Conservation (phyloP, 2,113 vertebrate genomes). For the Speoplatyrhinus poulsoni region DNA sequence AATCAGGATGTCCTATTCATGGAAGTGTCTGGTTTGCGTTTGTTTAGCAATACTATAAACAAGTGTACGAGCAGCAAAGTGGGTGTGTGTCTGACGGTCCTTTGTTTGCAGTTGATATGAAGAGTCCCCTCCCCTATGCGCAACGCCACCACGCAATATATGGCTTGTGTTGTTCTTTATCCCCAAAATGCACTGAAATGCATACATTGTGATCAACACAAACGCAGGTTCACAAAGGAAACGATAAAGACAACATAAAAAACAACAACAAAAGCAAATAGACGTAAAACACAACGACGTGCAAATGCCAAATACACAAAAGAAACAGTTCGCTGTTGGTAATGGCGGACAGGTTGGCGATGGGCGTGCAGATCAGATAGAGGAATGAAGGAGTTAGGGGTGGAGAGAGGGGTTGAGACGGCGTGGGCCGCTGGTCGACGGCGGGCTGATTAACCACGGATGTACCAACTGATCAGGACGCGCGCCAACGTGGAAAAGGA, state of each 20-base stretch:
- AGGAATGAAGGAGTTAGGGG: background rate
- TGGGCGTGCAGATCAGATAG: background rate
- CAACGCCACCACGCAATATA: conserved; percentile 42
- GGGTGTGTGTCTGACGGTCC: conserved; percentile 45
- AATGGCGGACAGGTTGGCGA: no score
- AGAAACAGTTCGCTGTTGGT: no score
- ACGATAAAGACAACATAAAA: no score
- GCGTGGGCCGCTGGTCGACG: background rate
- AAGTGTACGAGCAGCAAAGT: conserved; percentile 37
- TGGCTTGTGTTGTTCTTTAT: background rate
- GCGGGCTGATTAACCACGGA: background rate
- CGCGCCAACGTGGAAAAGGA: conserved; percentile 1
- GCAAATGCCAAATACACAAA: no score
- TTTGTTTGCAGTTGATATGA: conserved; percentile 66
- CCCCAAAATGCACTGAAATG: background rate
- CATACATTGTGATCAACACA: no score
- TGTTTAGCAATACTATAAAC: conserved; percentile 41
- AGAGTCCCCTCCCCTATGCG: conserved; percentile 53
- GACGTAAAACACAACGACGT: no score
- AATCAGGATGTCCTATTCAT: conserved; percentile 4
- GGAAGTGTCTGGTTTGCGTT: background rate
- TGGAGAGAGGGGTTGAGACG: background rate
- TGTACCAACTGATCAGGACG: background rate
- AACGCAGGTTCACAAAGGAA: no score
- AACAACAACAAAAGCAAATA: no score